Base-by-base conservation (phyloP, 2,113 vertebrate species). In the Gallinago media region DNA sequence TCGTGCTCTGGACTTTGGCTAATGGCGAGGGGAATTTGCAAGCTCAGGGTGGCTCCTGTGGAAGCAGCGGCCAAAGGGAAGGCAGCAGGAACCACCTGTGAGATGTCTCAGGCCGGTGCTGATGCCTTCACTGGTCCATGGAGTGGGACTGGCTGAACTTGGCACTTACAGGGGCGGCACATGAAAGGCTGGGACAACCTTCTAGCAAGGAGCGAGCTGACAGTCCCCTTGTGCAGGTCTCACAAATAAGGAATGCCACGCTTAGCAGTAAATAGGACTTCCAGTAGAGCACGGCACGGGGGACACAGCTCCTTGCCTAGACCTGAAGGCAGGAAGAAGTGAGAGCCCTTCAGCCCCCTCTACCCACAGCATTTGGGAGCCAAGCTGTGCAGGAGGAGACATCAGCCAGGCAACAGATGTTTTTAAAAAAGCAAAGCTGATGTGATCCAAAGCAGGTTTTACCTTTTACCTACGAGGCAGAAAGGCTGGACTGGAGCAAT, bases 351-450 rank as follows among this genome's bases (percentile, higher is more conserved):
- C 61, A 70, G 34, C 17, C 40, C 38, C 55, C 20, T 76, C 63
- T 17, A 63, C 32, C 23, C 67, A 71, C 42, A 79, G 71, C 83
- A 4, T 12, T 8, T 4, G 34, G 62, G 42, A 88, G 44, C 52
- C 0, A 6, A 78, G 36, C 46, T 74, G 8, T 15, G 9, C 2
- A 1, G 17, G 0, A 1, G 29, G 42, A 59, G 22, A 67, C n/a
- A 52, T n/a, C 52, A 70, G 12, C 21, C 42, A 83, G 44, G 32
- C 34, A 59, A 32, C 16, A 67, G 38, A 31, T 26, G 9, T 19
- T 73, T 67, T 61, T 19, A 40, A 67, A 73, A 72, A 90, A 84
- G 46, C 72, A 70, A 78, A 77, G 14, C 49, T 22, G 36, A 34
- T 67, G 47, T 36, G 61, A 81, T 38, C 63, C 32, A 26, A 18